Evolutionary conservation across 2,888 invertebrate species (phyloP).

Genomic region (Halictus quadricinctus): DNA sequence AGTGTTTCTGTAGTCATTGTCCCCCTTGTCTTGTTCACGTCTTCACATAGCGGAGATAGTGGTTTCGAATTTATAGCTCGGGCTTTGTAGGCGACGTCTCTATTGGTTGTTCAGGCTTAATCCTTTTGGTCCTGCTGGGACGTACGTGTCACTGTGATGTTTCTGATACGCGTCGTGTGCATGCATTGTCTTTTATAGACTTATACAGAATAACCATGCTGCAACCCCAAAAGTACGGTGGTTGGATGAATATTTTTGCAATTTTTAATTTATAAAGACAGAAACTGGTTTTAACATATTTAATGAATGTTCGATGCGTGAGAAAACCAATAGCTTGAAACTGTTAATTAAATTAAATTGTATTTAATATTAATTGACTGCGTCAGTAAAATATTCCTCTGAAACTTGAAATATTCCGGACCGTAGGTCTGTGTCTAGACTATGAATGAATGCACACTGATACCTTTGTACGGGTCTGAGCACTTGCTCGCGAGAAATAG

Average conservation of each 20-base stretch:
- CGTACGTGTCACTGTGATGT: not conserved
- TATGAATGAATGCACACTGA: constrained; percentile 1
- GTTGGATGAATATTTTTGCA: not conserved
- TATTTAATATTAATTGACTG: not conserved
- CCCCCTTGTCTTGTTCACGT: not conserved
- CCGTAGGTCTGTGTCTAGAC: not conserved
- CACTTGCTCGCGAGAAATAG: constrained; percentile 44
- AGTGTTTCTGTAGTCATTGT: constrained; percentile 2
- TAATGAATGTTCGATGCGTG: not conserved
- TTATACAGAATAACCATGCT: not conserved
- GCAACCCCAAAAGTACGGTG: too few relatives aligned
- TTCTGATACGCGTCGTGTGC: not conserved
- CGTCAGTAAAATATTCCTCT: not conserved
- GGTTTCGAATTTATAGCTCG: not conserved
- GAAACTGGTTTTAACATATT: not conserved
- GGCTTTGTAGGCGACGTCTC: not conserved
- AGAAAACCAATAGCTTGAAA: not conserved
- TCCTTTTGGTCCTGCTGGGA: not conserved
- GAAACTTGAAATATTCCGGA: not conserved
- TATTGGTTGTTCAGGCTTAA: not conserved
- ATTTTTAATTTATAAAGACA: too few relatives aligned
- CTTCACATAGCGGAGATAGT: not conserved
- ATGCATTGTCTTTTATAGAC: too few relatives aligned
- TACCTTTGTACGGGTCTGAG: constrained; percentile 1
- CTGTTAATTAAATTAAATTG: not conserved